Evolutionary conservation across 2,113 vertebrate genomes (phyloP), one percentile per base, ranked within the genome.

Genomic region (Carlito syrichta): DNA sequence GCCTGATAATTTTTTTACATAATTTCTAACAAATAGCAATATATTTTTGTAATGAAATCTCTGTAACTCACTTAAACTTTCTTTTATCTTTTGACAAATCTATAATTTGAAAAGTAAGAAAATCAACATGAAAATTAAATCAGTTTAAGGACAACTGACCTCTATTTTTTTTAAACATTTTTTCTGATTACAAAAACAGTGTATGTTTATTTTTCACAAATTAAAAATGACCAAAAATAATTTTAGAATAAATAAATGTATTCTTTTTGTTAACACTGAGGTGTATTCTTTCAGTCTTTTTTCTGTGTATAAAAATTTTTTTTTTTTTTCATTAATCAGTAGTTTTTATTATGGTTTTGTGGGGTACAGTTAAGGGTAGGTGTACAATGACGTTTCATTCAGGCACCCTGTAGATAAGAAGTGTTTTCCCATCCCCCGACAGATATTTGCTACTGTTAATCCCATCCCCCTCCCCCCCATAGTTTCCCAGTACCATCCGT

Each of bases 51-150:
- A 10, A 88, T 43, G 89, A 63, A 48, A 78, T 63, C 68, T 83
- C 58, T 56, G 19, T 92, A 74, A 60, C 60, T 90, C 60, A 40
- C 77, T 95, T 97, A 87, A 66, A 50, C 89, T 95, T 95, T 85
- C 48, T 40, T 62, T 89, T 94, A 58, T 85, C 35, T 69, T 78
- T 48, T 14, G 16, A 91, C 20, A 96, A 87, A 93, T 54, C 68
- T 96, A 35, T 82, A 76, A 93, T 93, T 91, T 95, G 66, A 94
- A 96, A 96, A 95, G 50, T 17, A 97, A 54, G 63, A 97, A 95
- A 96, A 86, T 95, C 73, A 96, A 88, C 56, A 56, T 92, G 96
- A 73, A 91, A 81, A 96, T 90, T 74, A 96, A 95, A 85, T 77
- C 45, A 45, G 40, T 95, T 95, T 56, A 92, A 91, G 54, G 50